A percentile compares a stretch with the other conserved stretches of the same genome.
These are phyloP conservation scores for Brachystomella parvula DNA, from an alignment of 1,140 invertebrate species.

Conservation along the genomic window DNA sequence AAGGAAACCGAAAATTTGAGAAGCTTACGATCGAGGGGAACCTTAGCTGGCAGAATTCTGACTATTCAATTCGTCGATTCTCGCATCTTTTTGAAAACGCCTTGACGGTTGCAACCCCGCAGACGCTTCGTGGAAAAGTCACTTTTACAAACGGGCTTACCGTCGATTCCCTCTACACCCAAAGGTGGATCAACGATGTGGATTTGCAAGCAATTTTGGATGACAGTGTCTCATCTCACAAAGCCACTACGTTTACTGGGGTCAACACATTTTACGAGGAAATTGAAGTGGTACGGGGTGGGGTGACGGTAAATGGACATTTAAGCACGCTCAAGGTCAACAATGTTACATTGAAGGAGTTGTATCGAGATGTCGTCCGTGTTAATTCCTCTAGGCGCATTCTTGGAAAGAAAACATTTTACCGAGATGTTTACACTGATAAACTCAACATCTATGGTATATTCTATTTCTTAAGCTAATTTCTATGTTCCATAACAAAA, in stretches of 20 bases:
- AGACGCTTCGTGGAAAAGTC: constrained; percentile 11
- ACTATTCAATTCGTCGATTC: neutral
- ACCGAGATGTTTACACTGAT: neutral
- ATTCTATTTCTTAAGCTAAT: too few relatives aligned
- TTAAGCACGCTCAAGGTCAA: neutral
- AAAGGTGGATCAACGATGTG: constrained; percentile 11
- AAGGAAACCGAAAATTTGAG: neutral
- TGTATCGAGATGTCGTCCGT: neutral
- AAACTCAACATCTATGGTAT: neutral
- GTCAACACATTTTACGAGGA: neutral
- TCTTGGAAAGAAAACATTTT: neutral
- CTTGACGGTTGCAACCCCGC: constrained; percentile 3
- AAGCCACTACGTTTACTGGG: neutral
- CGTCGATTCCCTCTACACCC: neutral
- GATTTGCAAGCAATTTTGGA: constrained; percentile 1
- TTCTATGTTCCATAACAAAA: neutral
- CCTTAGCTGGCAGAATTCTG: constrained; percentile 14
- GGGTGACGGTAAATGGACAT: constrained; percentile 3
- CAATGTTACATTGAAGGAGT: neutral
- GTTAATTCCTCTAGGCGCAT: neutral
- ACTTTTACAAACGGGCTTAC: constrained; percentile 9
- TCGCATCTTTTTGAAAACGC: constrained; percentile 16
- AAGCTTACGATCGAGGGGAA: constrained; percentile 8
- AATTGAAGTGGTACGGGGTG: neutral
- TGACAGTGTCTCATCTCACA: neutral